Percentiles rank a stretch among this genome's conserved stretches.
phyloP scores from a whole-genome alignment of 1,140 invertebrate species.

The Dufourea novaeangliae region DNA sequence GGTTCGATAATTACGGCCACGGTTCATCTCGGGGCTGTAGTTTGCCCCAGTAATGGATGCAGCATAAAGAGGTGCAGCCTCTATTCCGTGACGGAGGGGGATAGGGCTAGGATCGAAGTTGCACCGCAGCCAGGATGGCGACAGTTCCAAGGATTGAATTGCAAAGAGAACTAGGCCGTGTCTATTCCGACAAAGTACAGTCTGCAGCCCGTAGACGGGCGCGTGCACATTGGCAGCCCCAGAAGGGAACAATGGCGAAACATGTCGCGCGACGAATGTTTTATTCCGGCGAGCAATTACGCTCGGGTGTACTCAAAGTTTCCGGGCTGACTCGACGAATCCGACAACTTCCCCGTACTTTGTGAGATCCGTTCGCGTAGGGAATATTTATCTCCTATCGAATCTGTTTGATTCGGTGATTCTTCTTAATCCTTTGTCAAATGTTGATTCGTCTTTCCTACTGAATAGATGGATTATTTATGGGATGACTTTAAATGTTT shows the following conservation, averaged over 20 bases:
- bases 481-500: no score
- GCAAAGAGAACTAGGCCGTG: constrained; percentile 52
- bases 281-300: constrained; percentile 49
- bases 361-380: not conserved
- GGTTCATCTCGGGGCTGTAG: constrained; percentile 47
- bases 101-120: constrained; percentile 55
- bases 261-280: constrained; percentile 47
- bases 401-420: not conserved
- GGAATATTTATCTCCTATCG: not conserved
- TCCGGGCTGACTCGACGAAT: constrained; percentile 4
- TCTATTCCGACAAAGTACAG: constrained; percentile 34
- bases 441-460: not conserved
- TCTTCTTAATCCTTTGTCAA: not conserved
- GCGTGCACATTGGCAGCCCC: constrained; percentile 35
- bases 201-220: constrained; percentile 18
- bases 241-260: constrained; percentile 53
- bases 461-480: no score
- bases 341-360: constrained; percentile 3
- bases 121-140: constrained; percentile 20
- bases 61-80: constrained; percentile 46
- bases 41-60: constrained; percentile 52
- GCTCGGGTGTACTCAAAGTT: constrained; percentile 40
- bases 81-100: constrained; percentile 14
- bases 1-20: constrained; percentile 56
- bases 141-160: constrained; percentile 51